Percentiles rank a stretch among this genome's conserved stretches.
phyloP scores from a whole-genome alignment of 2,888 invertebrate genomes.

The Bombylius major region DNA sequence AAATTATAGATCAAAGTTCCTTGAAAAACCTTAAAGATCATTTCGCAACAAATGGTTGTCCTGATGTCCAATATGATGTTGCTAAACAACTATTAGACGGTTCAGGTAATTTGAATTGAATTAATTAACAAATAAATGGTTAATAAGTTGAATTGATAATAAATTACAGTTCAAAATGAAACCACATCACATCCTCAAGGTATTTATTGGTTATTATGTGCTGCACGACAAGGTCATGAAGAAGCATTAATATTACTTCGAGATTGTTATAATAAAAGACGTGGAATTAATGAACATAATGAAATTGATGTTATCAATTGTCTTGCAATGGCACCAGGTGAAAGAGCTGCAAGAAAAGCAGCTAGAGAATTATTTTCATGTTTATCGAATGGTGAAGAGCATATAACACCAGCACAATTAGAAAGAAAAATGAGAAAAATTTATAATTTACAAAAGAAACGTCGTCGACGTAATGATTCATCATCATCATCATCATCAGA shows the following conservation, averaged over 20 bases:
- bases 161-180: neutral
- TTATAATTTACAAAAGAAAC: constrained; percentile 38
- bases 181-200: constrained; percentile 51
- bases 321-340: constrained; percentile 70
- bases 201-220: constrained; percentile 83
- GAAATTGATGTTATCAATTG: constrained; percentile 61
- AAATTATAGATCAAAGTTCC: constrained; percentile 29
- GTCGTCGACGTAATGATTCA: constrained; percentile 18
- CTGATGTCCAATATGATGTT: constrained; percentile 76
- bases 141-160: too few species aligned
- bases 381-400: constrained; percentile 73
- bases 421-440: constrained; percentile 61
- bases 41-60: constrained; percentile 77
- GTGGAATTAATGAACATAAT: constrained; percentile 62
- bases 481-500: constrained; percentile 21
- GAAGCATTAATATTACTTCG: constrained; percentile 68
- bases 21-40: constrained; percentile 44
- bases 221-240: constrained; percentile 81
- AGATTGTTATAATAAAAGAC: constrained; percentile 48
- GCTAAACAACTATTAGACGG: constrained; percentile 72
- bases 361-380: constrained; percentile 81
- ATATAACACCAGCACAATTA: constrained; percentile 71
- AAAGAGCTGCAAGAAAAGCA: constrained; percentile 76
- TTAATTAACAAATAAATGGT: too few species aligned
- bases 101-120: constrained; percentile 44